Percentiles rank a stretch among this genome's conserved stretches.
phyloP scores from a whole-genome alignment of 2,888 invertebrate species.

The Brenthis ino region DNA sequence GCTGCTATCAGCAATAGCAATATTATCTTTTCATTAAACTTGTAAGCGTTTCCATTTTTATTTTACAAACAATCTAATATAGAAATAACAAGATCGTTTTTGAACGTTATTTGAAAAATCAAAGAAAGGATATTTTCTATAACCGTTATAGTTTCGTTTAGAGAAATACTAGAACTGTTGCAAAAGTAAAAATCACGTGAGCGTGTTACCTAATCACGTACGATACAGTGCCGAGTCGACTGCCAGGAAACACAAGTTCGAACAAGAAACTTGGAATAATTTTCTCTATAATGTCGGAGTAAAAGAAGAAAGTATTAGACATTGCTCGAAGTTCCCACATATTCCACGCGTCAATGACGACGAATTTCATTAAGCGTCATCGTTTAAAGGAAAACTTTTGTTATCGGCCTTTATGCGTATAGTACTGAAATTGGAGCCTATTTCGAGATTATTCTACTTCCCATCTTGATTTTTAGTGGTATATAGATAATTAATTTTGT shows the following conservation, averaged over 20 bases:
- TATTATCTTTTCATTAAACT: no score
- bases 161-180: neutral
- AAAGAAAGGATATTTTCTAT: no score
- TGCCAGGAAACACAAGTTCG: constrained; percentile 9
- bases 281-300: constrained; percentile 30
- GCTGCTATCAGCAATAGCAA: no score
- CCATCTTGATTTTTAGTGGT: no score
- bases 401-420: constrained; percentile 3
- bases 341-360: constrained; percentile 40
- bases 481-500: no score
- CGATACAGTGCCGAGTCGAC: neutral
- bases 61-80: no score
- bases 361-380: constrained; percentile 36
- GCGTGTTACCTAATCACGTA: neutral
- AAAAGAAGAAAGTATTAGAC: constrained; percentile 22
- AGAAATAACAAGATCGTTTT: no score
- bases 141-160: no score
- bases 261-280: constrained; percentile 19
- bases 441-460: neutral
- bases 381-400: constrained; percentile 22
- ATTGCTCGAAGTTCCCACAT: constrained; percentile 39
- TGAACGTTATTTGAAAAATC: no score
- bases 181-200: neutral
- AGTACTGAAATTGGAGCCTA: neutral
- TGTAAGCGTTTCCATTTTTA: no score